These are phyloP conservation scores for Microchirus variegatus DNA, from an alignment of 2,797 vertebrate species.

Conservation along the genomic window DNA sequence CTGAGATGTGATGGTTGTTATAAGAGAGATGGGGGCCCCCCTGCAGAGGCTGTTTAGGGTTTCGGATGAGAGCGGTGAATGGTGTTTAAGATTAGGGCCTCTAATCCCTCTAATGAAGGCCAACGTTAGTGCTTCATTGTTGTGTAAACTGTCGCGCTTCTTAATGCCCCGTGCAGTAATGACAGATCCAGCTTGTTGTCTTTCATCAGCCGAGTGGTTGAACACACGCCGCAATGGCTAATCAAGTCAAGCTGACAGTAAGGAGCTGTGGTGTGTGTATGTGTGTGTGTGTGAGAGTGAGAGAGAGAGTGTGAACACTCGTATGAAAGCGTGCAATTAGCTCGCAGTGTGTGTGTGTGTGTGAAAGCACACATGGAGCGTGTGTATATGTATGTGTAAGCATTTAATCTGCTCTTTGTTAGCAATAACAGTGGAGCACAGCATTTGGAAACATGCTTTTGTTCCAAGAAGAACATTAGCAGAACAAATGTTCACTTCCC, in stretches of 20 bases:
- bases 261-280: slow-evolving; percentile 8
- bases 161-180: slow-evolving; percentile 45
- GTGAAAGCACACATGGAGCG: slow-evolving; percentile 16
- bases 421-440: slow-evolving; percentile 20
- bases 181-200: slow-evolving; percentile 67
- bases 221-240: slow-evolving; percentile 5
- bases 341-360: slow-evolving; percentile 6
- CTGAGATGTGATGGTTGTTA: slow-evolving; percentile 66
- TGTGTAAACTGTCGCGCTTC: slow-evolving; percentile 67
- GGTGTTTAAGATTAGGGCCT: slow-evolving; percentile 70
- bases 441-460: slow-evolving; percentile 53
- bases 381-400: slow-evolving; percentile 23
- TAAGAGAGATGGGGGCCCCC: slow-evolving; percentile 44
- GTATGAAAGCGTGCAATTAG: slow-evolving; percentile 48
- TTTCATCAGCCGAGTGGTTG: slow-evolving; percentile 64
- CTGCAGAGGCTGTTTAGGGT: slow-evolving; percentile 65
- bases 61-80: slow-evolving; percentile 61
- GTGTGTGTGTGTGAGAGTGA: slow-evolving; percentile 12
- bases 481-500: slow-evolving; percentile 62
- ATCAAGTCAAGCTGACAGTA: slow-evolving; percentile 7
- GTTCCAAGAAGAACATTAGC: slow-evolving; percentile 60
- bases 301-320: slow-evolving; percentile 27
- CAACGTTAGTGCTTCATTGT: slow-evolving; percentile 54
- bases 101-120: slow-evolving; percentile 75
- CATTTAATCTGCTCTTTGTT: slow-evolving; percentile 58